Evolutionary conservation across 2,797 vertebrate genomes (phyloP).

Genomic region (Phylloscopus collybita): DNA sequence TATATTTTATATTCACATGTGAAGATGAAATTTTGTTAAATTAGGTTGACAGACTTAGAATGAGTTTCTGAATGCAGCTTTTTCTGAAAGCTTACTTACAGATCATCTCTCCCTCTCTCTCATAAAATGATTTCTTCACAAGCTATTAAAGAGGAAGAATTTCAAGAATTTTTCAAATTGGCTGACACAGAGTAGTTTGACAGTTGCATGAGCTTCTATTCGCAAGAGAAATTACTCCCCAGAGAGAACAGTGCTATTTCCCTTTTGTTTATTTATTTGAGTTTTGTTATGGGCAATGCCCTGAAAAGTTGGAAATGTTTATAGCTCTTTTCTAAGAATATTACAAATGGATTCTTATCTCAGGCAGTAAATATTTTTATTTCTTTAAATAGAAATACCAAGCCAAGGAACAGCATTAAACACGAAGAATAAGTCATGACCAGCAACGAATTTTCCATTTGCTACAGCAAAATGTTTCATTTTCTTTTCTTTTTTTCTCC

Average conservation of each 20-base stretch:
- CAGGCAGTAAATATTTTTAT: slow-evolving; percentile 16
- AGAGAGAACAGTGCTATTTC: background rate
- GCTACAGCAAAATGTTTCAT: background rate
- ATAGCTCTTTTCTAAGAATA: background rate
- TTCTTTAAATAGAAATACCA: slow-evolving; percentile 51
- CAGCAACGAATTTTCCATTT: background rate
- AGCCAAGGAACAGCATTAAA: background rate
- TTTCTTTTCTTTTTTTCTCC: background rate
- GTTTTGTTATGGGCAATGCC: slow-evolving; percentile 7
- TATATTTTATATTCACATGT: background rate
- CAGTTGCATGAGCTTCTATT: background rate
- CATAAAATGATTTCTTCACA: slow-evolving; percentile 2
- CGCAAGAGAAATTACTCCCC: slow-evolving; percentile 32
- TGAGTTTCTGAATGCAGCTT: slow-evolving; percentile 24
- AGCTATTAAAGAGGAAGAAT: slow-evolving; percentile 29
- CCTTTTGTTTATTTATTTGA: slow-evolving; percentile 21
- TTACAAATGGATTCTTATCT: slow-evolving; percentile 45
- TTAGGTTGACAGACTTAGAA: background rate
- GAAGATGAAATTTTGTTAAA: slow-evolving; percentile 24
- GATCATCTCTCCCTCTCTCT: slow-evolving; percentile 1
- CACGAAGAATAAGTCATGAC: background rate
- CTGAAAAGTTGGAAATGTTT: slow-evolving; percentile 11
- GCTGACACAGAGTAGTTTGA: background rate
- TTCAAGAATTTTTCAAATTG: slow-evolving; percentile 39
- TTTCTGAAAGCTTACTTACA: background rate